These are phyloP conservation scores for Hirtodrosophila duncani DNA, from an alignment of 2,888 invertebrate species.

Conservation along the genomic window DNA sequence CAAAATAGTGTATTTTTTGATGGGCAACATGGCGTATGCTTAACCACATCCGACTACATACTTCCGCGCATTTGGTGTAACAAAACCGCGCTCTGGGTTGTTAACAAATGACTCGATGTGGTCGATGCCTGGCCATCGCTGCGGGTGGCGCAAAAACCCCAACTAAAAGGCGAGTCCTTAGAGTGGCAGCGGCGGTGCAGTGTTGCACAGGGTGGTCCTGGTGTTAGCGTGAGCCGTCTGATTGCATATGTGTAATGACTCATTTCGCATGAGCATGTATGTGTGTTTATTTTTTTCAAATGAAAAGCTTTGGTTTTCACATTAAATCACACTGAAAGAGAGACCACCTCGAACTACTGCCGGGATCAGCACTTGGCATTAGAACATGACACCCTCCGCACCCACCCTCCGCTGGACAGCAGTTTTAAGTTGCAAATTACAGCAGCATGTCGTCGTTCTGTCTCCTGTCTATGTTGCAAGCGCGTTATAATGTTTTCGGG, in stretches of 20 bases:
- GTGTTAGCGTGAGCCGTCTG: conserved; percentile 38
- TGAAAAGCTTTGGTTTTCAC: conserved; percentile 24
- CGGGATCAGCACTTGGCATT: conserved; percentile 55
- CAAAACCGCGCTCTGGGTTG: conserved; percentile 68
- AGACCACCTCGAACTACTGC: conserved; percentile 29
- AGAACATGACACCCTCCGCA: conserved; percentile 2
- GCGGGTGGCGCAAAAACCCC: conserved; percentile 25
- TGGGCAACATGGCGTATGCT: conserved; percentile 72
- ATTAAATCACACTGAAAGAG: conserved; percentile 59
- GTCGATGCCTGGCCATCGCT: conserved; percentile 49
- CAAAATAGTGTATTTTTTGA: conserved; percentile 60
- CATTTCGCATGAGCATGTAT: conserved; percentile 66
- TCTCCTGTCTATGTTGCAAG: neutral
- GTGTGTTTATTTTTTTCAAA: neutral
- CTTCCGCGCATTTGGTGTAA: conserved; percentile 72
- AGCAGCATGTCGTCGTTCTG: conserved; percentile 16
- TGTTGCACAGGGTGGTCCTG: conserved; percentile 1
- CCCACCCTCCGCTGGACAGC: conserved; percentile 37
- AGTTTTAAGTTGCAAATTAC: conserved; percentile 63
- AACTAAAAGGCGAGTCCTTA: neutral
- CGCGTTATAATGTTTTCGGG: conserved; percentile 39
- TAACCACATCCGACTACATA: conserved; percentile 71
- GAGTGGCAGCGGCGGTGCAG: no score
- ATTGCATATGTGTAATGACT: conserved; percentile 73
- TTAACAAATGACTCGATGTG: conserved; percentile 72